Evolutionary conservation across 1,140 invertebrate species (phyloP).

Genomic region (Zaprionus capensis): DNA sequence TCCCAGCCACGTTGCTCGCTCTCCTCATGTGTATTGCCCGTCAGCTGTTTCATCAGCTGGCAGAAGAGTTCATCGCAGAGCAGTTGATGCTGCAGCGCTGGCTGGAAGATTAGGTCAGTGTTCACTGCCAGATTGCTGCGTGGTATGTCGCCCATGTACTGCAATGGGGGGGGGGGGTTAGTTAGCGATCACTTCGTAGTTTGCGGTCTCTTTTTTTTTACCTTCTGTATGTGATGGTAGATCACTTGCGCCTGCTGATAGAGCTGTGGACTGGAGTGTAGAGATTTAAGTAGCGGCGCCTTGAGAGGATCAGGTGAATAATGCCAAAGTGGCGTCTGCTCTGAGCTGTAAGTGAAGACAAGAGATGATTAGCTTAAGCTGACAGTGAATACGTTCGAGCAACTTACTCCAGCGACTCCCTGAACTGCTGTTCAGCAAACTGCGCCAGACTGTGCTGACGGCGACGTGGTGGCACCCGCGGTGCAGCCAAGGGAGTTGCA

Average conservation of each 20-base stretch:
- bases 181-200: background rate
- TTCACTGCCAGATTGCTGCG: constrained; percentile 87
- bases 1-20: constrained; percentile 97
- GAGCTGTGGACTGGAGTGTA: constrained; percentile 90
- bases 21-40: constrained; percentile 91
- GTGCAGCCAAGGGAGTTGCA: constrained; percentile 75
- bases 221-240: constrained; percentile 93
- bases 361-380: background rate
- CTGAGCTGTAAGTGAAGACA: constrained; percentile 26
- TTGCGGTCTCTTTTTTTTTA: background rate
- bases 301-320: constrained; percentile 94
- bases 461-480: constrained; percentile 83
- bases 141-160: constrained; percentile 97
- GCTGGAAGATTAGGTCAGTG: constrained; percentile 95
- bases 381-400: background rate
- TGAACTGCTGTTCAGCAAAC: constrained; percentile 93
- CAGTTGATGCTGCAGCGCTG: constrained; percentile 90
- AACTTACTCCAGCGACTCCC: constrained; percentile 84
- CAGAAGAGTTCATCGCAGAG: constrained; percentile 96
- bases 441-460: constrained; percentile 92
- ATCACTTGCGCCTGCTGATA: constrained; percentile 90
- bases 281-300: constrained; percentile 93
- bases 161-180: background rate
- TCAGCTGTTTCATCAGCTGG: constrained; percentile 97
- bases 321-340: constrained; percentile 90